Evolutionary conservation across 2,888 invertebrate species (phyloP), one percentile per base, ranked within the genome.

Genomic region (Rhynchonema sp.): DNA sequence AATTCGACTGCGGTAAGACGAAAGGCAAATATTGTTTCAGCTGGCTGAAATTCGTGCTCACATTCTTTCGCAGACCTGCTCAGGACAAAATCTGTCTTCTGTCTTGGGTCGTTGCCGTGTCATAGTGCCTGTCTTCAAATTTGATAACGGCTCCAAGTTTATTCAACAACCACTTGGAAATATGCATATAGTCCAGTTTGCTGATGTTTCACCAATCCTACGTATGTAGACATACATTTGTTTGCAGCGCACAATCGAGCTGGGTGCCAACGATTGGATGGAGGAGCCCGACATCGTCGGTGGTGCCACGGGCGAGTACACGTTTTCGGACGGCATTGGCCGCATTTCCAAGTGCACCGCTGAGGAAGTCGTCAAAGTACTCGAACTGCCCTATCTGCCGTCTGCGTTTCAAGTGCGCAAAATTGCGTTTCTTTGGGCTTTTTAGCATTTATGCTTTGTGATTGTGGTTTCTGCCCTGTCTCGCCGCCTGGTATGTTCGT

Each of bases 301-400:
- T 2, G 66, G 66, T 30, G 23, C 2, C 23, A 20, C 22, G n/a
- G 55, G 53, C 30, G 57, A 28, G 26, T 69, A 66, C 62, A 64
- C 63, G n/a, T 70, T 70, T 58, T 68, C 69, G 9, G 70, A 70
- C 62, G 70, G 70, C 23, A 65, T 63, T n/a, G 68, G 68, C n/a
- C 38, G 61, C 0, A 64, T 67, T 52, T 57, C 59, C 26, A 2
- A 30, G 46, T 23, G 26, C 13, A 52, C 61, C 2, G 64, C 65
- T 1, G 38, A 58, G 26, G 26, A 49, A 13, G 56, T 64, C 27
- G 30, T 55, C 23, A 25, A 28, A 6, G 29, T 46, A 1, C 62
- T 65, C 63, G 66, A 30, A 46, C 59, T 54, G 59, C 62, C 22
- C 59, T 63, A 1, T 30, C 59, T 61, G 2, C 69, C 69, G 9